phyloP scores from a whole-genome alignment of 2,797 vertebrate genomes.

The Etheostoma nigrum region DNA sequence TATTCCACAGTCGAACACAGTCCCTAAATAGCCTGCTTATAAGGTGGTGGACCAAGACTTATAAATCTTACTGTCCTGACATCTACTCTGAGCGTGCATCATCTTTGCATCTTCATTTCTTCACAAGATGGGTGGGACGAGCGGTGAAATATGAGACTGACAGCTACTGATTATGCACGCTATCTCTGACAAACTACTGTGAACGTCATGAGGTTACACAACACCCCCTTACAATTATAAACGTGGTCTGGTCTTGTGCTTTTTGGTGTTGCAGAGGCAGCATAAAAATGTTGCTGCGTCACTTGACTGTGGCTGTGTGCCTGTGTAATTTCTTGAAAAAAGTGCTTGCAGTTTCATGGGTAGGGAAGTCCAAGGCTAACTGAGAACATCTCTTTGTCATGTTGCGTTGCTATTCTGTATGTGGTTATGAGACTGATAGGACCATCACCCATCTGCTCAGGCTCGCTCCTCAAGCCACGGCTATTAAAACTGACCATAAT shows the following conservation, averaged over 20 bases:
- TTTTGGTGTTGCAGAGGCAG: conserved; percentile 14
- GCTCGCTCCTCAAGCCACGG: conserved; percentile 38
- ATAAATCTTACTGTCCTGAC: conserved; percentile 18
- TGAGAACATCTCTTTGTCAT: not conserved
- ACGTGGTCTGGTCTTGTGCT: not conserved
- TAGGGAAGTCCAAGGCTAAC: not conserved
- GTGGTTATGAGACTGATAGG: conserved; percentile 50
- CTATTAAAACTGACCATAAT: conserved; percentile 71
- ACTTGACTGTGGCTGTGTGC: conserved; percentile 2
- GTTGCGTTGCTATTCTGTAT: conserved; percentile 21
- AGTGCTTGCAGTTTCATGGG: not conserved
- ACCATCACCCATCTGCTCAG: conserved; percentile 47
- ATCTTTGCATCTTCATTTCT: conserved; percentile 19
- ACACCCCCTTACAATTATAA: not conserved
- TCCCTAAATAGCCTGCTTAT: not conserved
- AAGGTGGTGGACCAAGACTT: conserved; percentile 9
- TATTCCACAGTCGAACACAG: not conserved
- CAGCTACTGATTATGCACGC: not conserved
- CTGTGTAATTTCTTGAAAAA: conserved; percentile 5
- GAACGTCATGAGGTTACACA: not conserved
- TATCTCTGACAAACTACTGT: conserved; percentile 1
- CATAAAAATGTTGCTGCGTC: conserved; percentile 14
- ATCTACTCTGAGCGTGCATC: not conserved
- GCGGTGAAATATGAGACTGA: not conserved
- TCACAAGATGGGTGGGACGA: not conserved